A percentile compares a stretch with the other conserved stretches of the same genome.
Evolutionary conservation across 1,140 invertebrate genomes (phyloP).

Genomic region (Drosophila nannoptera): DNA sequence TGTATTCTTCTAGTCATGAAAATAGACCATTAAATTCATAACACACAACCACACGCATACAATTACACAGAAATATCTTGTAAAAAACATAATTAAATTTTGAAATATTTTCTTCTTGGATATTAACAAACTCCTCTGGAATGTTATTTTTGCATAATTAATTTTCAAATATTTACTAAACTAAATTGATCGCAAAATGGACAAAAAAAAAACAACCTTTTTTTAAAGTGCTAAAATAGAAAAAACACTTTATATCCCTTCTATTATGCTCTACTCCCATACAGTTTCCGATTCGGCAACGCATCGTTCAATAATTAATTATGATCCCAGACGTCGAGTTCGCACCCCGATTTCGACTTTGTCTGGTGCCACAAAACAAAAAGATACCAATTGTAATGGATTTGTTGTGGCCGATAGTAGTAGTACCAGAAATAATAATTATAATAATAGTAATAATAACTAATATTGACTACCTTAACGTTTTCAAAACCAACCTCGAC

Average conservation of each 20-base stretch:
- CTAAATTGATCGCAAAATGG: constrained; percentile 47
- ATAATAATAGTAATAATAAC: constrained; percentile 19
- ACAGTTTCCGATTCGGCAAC: constrained; percentile 76
- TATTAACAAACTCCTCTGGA: constrained; percentile 51
- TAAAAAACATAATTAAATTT: constrained; percentile 28
- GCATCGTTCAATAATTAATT: constrained; percentile 76
- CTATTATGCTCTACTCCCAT: constrained; percentile 76
- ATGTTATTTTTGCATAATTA: constrained; percentile 68
- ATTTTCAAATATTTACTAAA: constrained; percentile 71
- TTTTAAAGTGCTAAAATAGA: constrained; percentile 2
- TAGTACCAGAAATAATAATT: constrained; percentile 57
- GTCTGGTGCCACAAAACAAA: constrained; percentile 69
- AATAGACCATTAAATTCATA: constrained; percentile 33
- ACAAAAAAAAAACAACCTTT: constrained; percentile 23
- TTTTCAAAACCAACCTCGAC: constrained; percentile 30
- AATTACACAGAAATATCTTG: constrained; percentile 28
- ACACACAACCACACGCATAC: constrained; percentile 16
- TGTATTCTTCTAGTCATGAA: constrained; percentile 17
- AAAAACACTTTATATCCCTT: constrained; percentile 65
- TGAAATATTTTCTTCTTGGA: constrained; percentile 15
- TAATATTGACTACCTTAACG: constrained; percentile 52
- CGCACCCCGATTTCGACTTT: constrained; percentile 60
- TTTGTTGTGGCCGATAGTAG: constrained; percentile 75
- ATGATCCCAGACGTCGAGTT: constrained; percentile 77
- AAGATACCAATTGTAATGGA: constrained; percentile 64